These are phyloP conservation scores for Pollenia amentaria DNA, from an alignment of 2,888 invertebrate species.

Conservation along the genomic window DNA sequence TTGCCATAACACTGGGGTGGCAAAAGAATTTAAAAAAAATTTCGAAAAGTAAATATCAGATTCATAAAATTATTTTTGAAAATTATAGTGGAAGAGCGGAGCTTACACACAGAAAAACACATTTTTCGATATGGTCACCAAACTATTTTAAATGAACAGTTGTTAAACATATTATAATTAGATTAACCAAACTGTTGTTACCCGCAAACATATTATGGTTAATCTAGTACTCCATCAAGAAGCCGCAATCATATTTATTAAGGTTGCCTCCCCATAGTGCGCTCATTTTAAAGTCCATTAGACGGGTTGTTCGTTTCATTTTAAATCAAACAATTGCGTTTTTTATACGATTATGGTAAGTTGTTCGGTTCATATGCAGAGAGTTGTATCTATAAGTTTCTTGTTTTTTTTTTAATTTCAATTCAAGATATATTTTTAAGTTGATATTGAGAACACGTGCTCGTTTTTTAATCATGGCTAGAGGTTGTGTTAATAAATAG, in stretches of 20 bases:
- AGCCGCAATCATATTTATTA: not conserved
- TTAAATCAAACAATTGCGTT: slow-evolving; percentile 35
- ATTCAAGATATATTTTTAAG: slow-evolving; percentile 35
- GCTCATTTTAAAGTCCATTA: slow-evolving; percentile 47
- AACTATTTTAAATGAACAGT: no score
- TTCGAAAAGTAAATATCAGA: no score
- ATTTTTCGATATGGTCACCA: no score
- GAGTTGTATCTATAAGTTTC: slow-evolving; percentile 19
- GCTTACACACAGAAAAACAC: no score
- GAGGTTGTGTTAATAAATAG: slow-evolving; percentile 15
- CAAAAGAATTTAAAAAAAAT: no score
- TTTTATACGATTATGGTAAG: slow-evolving; percentile 41
- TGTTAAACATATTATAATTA: no score
- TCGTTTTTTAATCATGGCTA: slow-evolving; percentile 42
- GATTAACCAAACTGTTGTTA: no score
- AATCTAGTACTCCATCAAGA: no score
- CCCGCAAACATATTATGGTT: no score
- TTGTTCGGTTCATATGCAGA: slow-evolving; percentile 30
- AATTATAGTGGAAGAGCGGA: no score
- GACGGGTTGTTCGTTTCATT: slow-evolving; percentile 24
- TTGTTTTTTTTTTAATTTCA: slow-evolving; percentile 23
- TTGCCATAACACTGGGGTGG: no score
- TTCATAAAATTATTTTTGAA: no score
- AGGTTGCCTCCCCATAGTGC: not conserved
- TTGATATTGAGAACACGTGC: slow-evolving; percentile 70